Evolutionary conservation across 2,113 vertebrate genomes (phyloP).

Genomic region (Mirounga angustirostris): DNA sequence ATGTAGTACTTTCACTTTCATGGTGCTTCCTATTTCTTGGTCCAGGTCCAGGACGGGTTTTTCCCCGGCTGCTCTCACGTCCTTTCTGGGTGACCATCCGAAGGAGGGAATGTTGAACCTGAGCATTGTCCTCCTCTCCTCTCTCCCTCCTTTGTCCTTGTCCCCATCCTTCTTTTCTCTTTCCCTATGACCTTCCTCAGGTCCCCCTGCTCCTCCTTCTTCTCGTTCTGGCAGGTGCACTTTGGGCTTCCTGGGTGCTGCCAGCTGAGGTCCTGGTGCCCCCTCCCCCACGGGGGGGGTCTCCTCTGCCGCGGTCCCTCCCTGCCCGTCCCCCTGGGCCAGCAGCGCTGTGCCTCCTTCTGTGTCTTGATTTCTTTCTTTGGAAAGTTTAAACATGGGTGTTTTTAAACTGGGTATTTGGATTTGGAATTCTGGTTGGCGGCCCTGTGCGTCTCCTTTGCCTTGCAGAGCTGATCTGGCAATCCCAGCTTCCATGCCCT

Average conservation of each 20-base stretch:
- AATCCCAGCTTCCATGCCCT: accelerated
- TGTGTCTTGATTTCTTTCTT: accelerated
- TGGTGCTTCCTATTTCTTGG: accelerated
- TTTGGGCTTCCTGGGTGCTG: accelerated
- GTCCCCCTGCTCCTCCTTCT: accelerated
- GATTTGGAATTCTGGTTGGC: accelerated
- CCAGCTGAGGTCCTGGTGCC: accelerated
- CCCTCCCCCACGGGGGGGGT: accelerated
- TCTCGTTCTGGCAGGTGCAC: accelerated
- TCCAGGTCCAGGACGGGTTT: accelerated
- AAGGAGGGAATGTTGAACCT: constrained; percentile 58
- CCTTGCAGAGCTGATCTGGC: neutral
- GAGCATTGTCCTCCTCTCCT: neutral
- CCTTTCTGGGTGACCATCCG: neutral
- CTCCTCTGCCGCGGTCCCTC: accelerated
- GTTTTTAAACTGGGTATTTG: constrained; percentile 52
- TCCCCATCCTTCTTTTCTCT: accelerated
- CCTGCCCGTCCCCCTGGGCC: accelerated
- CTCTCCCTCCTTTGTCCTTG: accelerated
- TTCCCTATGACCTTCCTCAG: accelerated
- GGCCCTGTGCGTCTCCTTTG: accelerated
- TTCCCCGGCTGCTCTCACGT: accelerated
- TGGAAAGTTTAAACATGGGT: constrained; percentile 43
- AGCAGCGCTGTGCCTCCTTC: accelerated
- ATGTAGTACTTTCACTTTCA: accelerated